Percentiles rank a stretch among this genome's conserved stretches.
These are phyloP conservation scores for Drepana falcataria DNA, from an alignment of 2,888 invertebrate species.

Conservation along the genomic window DNA sequence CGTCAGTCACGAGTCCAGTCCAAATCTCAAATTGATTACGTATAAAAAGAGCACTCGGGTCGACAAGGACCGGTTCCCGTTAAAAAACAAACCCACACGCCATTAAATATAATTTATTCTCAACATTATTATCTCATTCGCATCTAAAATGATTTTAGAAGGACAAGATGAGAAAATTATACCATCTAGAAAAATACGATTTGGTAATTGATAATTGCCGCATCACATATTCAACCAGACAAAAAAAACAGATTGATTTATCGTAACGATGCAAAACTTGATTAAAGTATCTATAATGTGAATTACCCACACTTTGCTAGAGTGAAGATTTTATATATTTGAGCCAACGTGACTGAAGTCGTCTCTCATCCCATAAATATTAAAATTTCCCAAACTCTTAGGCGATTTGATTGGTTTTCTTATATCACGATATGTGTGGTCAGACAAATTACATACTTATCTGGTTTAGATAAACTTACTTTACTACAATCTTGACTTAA, in stretches of 20 bases:
- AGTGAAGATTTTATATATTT: no score
- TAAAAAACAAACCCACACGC: constrained; percentile 52
- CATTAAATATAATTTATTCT: constrained; percentile 67
- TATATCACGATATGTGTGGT: no score
- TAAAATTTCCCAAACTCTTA: no score
- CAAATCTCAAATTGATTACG: constrained; percentile 70
- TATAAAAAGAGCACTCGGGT: constrained; percentile 43
- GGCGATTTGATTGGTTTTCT: no score
- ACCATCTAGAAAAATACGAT: constrained; percentile 26
- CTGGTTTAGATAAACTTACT: no score
- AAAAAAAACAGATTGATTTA: constrained; percentile 12
- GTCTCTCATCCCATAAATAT: no score
- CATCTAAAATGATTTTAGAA: constrained; percentile 42
- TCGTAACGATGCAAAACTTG: not conserved
- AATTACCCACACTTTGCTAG: no score
- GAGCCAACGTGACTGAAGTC: no score
- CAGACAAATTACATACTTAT: no score
- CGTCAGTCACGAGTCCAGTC: constrained; percentile 62
- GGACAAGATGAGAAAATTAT: constrained; percentile 27
- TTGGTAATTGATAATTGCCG: constrained; percentile 39
- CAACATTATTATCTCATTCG: constrained; percentile 49
- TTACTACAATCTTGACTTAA: no score
- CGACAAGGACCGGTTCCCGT: constrained; percentile 31
- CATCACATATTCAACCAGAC: constrained; percentile 26
- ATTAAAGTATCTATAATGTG: not conserved